These are phyloP conservation scores for Ephialtes manifestator DNA, from an alignment of 2,888 invertebrate genomes.

Conservation along the genomic window DNA sequence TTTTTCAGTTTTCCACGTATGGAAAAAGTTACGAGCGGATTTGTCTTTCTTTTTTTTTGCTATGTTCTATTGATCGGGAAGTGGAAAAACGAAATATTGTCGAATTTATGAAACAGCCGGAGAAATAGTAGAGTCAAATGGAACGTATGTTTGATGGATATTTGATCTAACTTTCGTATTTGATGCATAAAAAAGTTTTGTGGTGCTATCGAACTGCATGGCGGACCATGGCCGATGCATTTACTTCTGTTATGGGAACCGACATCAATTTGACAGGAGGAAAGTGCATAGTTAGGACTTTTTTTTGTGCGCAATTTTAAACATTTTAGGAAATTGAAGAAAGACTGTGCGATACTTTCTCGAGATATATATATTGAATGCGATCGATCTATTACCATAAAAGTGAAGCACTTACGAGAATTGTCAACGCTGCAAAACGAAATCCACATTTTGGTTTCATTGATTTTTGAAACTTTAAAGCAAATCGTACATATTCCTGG, in stretches of 20 bases:
- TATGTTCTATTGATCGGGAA: neutral
- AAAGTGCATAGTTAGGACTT: neutral
- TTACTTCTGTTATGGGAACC: neutral
- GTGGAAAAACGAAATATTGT: neutral
- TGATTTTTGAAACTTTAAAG: neutral
- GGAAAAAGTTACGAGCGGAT: constrained; percentile 1
- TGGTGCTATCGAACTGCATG: neutral
- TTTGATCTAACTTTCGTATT: neutral
- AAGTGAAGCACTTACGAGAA: constrained; percentile 6
- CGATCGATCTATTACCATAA: constrained; percentile 7
- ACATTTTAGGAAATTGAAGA: neutral
- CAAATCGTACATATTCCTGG: neutral
- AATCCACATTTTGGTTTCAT: neutral
- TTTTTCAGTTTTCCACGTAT: neutral
- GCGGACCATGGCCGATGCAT: neutral
- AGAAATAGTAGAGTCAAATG: neutral
- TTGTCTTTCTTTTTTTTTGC: neutral
- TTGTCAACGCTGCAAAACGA: neutral
- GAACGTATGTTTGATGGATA: neutral
- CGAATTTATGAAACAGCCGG: neutral
- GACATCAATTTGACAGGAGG: neutral
- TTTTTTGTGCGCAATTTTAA: neutral
- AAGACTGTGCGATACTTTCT: neutral
- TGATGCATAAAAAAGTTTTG: neutral
- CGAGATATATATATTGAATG: no score